Evolutionary conservation across 2,888 invertebrate genomes (phyloP).

Genomic region (Chrysotoxum bicinctum): DNA sequence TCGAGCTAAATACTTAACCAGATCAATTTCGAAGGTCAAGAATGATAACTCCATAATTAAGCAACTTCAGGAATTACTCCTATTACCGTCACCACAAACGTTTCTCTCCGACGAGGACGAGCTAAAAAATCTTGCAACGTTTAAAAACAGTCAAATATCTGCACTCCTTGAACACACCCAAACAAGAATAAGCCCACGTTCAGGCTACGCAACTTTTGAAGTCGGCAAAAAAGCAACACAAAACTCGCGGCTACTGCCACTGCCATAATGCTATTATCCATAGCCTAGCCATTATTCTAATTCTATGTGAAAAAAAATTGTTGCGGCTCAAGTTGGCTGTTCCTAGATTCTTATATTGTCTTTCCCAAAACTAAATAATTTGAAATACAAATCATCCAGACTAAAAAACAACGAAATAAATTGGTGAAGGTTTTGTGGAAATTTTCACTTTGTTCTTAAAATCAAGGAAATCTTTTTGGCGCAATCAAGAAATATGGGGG

Average conservation of each 20-base stretch:
- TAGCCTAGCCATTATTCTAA: constrained; percentile 14
- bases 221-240: constrained; percentile 65
- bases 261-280: no score
- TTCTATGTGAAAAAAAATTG: constrained; percentile 13
- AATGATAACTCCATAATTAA: no score
- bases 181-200: constrained; percentile 39
- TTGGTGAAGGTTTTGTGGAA: neutral
- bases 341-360: neutral
- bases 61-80: no score
- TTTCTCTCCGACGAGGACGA: no score
- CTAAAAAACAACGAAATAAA: neutral
- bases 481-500: constrained; percentile 77
- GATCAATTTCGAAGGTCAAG: no score
- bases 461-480: constrained; percentile 43
- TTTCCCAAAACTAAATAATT: neutral
- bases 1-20: no score
- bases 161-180: constrained; percentile 42
- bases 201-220: constrained; percentile 39
- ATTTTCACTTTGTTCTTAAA: neutral
- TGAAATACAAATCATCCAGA: neutral
- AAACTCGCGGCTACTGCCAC: constrained; percentile 30
- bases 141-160: no score
- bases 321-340: neutral
- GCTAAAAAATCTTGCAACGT: no score
- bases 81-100: no score